A percentile compares a stretch with the other conserved stretches of the same genome.
Evolutionary conservation across 2,797 vertebrate species (phyloP).

Genomic region (Onychomys torridus): DNA sequence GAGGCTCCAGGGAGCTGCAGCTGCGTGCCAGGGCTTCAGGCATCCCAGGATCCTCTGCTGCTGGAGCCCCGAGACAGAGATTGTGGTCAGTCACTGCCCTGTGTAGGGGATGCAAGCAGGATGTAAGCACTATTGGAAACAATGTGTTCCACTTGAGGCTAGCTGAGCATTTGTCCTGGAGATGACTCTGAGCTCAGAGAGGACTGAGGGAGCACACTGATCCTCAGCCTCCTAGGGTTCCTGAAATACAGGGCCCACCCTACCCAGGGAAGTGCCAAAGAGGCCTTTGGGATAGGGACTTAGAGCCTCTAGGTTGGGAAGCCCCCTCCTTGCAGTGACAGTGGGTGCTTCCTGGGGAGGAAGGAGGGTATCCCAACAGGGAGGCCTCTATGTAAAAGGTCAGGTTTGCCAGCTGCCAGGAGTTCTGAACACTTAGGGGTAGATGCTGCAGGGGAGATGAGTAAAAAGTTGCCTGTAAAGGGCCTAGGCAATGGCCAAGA

Average conservation of each 20-base stretch:
- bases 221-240: neutral
- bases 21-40: neutral
- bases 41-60: neutral
- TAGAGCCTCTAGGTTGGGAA: neutral
- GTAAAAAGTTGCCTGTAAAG: neutral
- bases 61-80: neutral
- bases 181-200: neutral
- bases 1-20: conserved; percentile 65
- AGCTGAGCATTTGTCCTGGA: neutral
- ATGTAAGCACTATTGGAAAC: neutral
- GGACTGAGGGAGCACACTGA: neutral
- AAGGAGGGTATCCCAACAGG: neutral
- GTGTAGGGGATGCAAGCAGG: neutral
- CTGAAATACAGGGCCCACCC: neutral
- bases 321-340: neutral
- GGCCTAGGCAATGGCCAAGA: neutral
- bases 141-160: neutral
- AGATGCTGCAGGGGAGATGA: neutral
- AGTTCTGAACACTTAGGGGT: neutral
- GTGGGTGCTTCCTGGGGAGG: neutral
- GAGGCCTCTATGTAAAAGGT: neutral
- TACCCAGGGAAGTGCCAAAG: neutral
- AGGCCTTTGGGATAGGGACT: neutral
- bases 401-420: neutral
- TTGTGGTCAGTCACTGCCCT: neutral